phyloP scores from a whole-genome alignment of 2,888 invertebrate genomes.

The Plebejus anna region DNA sequence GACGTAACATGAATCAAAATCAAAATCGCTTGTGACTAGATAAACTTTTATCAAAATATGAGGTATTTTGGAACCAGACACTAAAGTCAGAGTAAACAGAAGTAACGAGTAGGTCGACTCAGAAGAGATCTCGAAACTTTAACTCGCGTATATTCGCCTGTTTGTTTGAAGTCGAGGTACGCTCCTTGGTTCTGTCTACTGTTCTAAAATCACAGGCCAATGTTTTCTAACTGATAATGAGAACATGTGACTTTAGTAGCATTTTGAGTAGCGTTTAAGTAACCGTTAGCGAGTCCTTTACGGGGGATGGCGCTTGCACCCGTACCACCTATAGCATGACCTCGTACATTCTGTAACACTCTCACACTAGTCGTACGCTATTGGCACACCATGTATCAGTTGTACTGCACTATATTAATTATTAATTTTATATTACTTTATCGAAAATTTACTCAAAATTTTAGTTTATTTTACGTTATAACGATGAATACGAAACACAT shows the following conservation, averaged over 20 bases:
- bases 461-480: background rate
- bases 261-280: background rate
- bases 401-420: constrained; percentile 35
- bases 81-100: too few relatives aligned
- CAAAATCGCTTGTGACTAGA: too few relatives aligned
- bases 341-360: constrained; percentile 49
- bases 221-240: background rate
- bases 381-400: constrained; percentile 43
- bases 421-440: background rate
- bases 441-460: background rate
- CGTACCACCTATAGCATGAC: constrained; percentile 75
- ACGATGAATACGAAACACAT: background rate
- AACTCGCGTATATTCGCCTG: too few relatives aligned
- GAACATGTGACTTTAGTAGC: constrained; percentile 9
- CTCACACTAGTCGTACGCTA: constrained; percentile 44
- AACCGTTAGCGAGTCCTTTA: constrained; percentile 45
- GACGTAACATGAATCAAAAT: too few relatives aligned
- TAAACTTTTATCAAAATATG: too few relatives aligned
- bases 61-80: too few relatives aligned
- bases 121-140: too few relatives aligned
- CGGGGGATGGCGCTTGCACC: constrained; percentile 70
- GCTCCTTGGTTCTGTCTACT: too few relatives aligned
- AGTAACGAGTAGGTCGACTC: too few relatives aligned
- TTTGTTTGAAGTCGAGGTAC: too few relatives aligned
- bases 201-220: background rate